phyloP scores from a whole-genome alignment of 1,140 invertebrate species.

The Ephestia elutella region DNA sequence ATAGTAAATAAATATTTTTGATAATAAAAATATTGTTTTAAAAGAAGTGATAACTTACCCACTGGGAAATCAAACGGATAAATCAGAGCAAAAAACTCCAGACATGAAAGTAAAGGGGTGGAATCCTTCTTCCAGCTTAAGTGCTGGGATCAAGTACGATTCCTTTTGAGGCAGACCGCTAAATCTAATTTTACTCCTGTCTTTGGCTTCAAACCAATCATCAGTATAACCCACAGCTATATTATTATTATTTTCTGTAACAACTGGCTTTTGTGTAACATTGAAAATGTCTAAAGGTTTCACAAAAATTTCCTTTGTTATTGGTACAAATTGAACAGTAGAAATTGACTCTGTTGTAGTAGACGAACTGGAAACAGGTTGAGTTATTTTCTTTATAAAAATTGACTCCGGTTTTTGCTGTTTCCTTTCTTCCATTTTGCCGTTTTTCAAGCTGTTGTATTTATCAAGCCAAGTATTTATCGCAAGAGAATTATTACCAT shows the following conservation, averaged over 20 bases:
- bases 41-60: constrained; percentile 42
- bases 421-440: constrained; percentile 30
- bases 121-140: constrained; percentile 59
- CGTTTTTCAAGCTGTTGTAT: constrained; percentile 44
- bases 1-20: not conserved
- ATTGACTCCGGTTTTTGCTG: constrained; percentile 28
- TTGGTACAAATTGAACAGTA: constrained; percentile 42
- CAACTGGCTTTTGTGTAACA: constrained; percentile 33
- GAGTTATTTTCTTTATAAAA: constrained; percentile 23
- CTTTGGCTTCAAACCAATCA: constrained; percentile 51
- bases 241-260: constrained; percentile 51
- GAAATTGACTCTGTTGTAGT: constrained; percentile 17
- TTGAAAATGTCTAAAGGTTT: constrained; percentile 32
- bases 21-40: constrained; percentile 5
- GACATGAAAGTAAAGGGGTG: constrained; percentile 64
- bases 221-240: constrained; percentile 45
- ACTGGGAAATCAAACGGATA: constrained; percentile 65
- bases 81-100: constrained; percentile 59
- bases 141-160: constrained; percentile 64
- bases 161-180: constrained; percentile 57
- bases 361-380: constrained; percentile 7
- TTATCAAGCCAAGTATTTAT: constrained; percentile 48
- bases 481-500: constrained; percentile 32
- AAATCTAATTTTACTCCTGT: constrained; percentile 65
- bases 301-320: constrained; percentile 51